A percentile compares a stretch with the other conserved stretches of the same genome.
phyloP scores from a whole-genome alignment of 2,113 vertebrate genomes.

The Heterotis niloticus region DNA sequence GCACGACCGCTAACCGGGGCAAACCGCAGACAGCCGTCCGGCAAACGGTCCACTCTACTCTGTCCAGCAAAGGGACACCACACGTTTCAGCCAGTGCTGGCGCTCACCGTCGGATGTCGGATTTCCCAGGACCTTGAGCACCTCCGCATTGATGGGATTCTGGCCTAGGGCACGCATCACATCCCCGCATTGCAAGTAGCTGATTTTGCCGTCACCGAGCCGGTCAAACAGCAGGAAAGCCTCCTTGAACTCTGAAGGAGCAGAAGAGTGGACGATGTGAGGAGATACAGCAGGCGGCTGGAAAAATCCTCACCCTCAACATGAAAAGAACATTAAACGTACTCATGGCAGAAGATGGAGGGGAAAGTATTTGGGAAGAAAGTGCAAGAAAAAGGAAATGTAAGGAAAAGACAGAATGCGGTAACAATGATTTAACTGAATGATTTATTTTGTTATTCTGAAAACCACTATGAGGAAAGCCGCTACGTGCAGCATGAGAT shows the following conservation, averaged over 20 bases:
- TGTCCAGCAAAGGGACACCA: not conserved
- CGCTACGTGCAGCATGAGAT: too few relatives aligned
- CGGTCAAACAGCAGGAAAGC: slow-evolving; percentile 90
- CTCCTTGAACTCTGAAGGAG: slow-evolving; percentile 84
- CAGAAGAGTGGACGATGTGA: too few relatives aligned
- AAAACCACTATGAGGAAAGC: too few relatives aligned
- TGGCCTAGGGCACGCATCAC: slow-evolving; percentile 91
- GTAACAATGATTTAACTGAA: too few relatives aligned
- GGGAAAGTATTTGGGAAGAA: not conserved
- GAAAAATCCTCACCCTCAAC: not conserved
- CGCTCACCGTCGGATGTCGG: slow-evolving; percentile 86
- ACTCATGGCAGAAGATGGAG: not conserved
- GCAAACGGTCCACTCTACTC: not conserved
- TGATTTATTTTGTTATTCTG: too few relatives aligned
- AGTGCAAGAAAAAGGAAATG: too few relatives aligned
- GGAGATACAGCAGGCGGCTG: too few relatives aligned
- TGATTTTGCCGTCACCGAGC: slow-evolving; percentile 86
- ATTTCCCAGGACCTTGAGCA: slow-evolving; percentile 91
- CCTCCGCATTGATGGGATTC: slow-evolving; percentile 92
- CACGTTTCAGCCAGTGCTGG: too few relatives aligned
- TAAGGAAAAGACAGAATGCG: too few relatives aligned
- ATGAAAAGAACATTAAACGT: not conserved
- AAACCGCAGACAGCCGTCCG: too few relatives aligned
- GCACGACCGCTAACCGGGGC: too few relatives aligned
- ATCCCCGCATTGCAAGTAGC: slow-evolving; percentile 83